phyloP scores from a whole-genome alignment of 2,888 invertebrate species.

The Orthosia cruda region DNA sequence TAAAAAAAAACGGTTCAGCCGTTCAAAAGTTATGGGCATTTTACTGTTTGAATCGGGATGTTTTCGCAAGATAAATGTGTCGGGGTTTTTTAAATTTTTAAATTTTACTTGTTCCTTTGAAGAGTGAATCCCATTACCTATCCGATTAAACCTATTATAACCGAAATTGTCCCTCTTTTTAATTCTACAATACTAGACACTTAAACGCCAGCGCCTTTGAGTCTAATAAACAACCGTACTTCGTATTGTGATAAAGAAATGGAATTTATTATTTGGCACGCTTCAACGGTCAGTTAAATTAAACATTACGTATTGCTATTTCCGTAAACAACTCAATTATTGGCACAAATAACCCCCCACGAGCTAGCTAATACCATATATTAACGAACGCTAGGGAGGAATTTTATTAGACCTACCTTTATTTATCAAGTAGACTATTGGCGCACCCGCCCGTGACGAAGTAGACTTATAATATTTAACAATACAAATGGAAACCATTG shows the following conservation, averaged over 20 bases:
- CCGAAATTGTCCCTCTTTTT: neutral
- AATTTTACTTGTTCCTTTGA: no score
- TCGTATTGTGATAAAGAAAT: neutral
- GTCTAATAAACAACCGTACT: no score
- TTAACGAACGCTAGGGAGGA: conserved; percentile 76
- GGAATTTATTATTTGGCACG: conserved; percentile 12
- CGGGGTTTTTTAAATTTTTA: no score
- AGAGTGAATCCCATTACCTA: no score
- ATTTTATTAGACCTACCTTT: conserved; percentile 56
- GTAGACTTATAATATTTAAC: neutral
- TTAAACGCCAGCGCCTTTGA: neutral
- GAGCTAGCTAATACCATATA: conserved; percentile 72
- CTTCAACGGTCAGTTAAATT: conserved; percentile 37
- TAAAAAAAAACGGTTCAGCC: no score
- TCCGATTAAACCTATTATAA: neutral
- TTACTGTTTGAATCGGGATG: no score
- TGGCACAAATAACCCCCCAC: conserved; percentile 82
- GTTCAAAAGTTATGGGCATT: no score
- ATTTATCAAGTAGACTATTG: conserved; percentile 6
- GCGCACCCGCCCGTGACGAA: conserved; percentile 6
- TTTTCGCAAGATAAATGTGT: no score
- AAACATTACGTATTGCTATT: conserved; percentile 76
- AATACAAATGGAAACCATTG: neutral
- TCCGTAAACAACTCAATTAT: conserved; percentile 80
- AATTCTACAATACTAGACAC: neutral